Percentiles rank a stretch among this genome's conserved stretches.
These are phyloP conservation scores for Nautilus pompilius DNA, from an alignment of 1,140 invertebrate genomes.

Conservation along the genomic window DNA sequence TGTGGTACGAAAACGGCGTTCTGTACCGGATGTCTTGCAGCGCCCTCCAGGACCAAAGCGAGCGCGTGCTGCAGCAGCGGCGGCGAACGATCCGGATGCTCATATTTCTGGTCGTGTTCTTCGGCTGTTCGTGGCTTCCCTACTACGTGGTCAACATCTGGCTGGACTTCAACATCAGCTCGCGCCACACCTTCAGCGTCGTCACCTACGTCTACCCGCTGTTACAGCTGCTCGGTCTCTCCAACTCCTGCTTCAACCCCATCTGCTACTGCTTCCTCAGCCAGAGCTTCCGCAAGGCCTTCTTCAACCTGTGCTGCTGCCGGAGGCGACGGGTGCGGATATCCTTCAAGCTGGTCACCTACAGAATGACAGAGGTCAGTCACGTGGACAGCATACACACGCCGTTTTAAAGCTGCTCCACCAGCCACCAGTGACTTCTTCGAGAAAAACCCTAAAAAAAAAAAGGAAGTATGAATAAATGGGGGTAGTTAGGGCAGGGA, in stretches of 20 bases:
- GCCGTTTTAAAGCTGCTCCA: too few species aligned
- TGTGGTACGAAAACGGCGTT: constrained; percentile 73
- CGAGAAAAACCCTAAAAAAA: too few species aligned
- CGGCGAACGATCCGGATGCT: constrained; percentile 35
- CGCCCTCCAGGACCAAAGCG: constrained; percentile 12
- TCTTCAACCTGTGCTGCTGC: constrained; percentile 30
- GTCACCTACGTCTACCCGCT: constrained; percentile 48
- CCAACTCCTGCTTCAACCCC: constrained; percentile 47
- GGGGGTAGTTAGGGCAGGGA: too few species aligned
- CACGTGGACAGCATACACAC: too few species aligned
- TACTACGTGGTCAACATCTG: constrained; percentile 38
- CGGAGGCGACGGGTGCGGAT: too few species aligned
- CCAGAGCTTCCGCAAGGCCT: constrained; percentile 43
- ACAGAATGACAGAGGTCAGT: too few species aligned
- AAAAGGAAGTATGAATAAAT: too few species aligned
- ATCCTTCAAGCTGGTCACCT: too few species aligned
- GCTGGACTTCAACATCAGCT: constrained; percentile 32
- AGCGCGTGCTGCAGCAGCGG: constrained; percentile 26
- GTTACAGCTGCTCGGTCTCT: constrained; percentile 63
- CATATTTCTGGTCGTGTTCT: constrained; percentile 33
- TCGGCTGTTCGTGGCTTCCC: constrained; percentile 40
- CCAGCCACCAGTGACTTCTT: too few species aligned
- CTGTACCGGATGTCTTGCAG: constrained; percentile 11
- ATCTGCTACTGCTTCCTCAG: constrained; percentile 48
- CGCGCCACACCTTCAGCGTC: constrained; percentile 1